Evolutionary conservation across 2,888 invertebrate species (phyloP).

Genomic region (Hybos culiciformis): DNA sequence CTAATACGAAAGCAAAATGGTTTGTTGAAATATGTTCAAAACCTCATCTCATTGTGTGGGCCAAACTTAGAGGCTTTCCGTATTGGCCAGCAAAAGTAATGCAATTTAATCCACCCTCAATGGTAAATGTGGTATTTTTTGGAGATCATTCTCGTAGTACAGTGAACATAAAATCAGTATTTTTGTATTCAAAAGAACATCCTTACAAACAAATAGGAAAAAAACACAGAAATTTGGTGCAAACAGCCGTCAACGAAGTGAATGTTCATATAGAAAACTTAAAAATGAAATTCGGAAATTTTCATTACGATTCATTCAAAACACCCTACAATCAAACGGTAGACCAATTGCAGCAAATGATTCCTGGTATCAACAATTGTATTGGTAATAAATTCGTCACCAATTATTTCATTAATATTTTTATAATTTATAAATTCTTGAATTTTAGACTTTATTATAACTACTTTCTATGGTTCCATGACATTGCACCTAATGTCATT

Average conservation of each 20-base stretch:
- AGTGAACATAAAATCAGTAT: slow-evolving; percentile 75
- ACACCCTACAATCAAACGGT: slow-evolving; percentile 51
- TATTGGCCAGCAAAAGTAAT: slow-evolving; percentile 96
- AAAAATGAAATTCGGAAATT: slow-evolving; percentile 53
- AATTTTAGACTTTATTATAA: too few relatives aligned
- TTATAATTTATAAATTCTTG: too few relatives aligned
- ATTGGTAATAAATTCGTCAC: too few relatives aligned
- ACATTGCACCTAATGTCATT: too few relatives aligned
- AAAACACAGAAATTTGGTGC: too few relatives aligned
- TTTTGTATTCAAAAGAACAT: slow-evolving; percentile 63
- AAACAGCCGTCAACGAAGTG: too few relatives aligned
- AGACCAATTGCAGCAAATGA: slow-evolving; percentile 54
- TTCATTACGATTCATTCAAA: slow-evolving; percentile 57
- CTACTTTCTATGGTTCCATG: too few relatives aligned
- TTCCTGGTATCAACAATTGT: too few relatives aligned
- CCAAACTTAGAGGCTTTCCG: slow-evolving; percentile 90
- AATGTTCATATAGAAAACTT: slow-evolving; percentile 67
- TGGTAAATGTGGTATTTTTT: slow-evolving; percentile 86
- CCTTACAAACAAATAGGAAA: too few relatives aligned
- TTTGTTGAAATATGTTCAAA: slow-evolving; percentile 83
- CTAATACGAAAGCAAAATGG: slow-evolving; percentile 72
- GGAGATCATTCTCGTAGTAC: slow-evolving; percentile 90
- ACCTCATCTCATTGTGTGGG: slow-evolving; percentile 89
- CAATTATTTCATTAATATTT: too few relatives aligned
- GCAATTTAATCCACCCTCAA: slow-evolving; percentile 48